These are phyloP conservation scores for Syrista parreyssii DNA, from an alignment of 2,888 invertebrate species.

Conservation along the genomic window DNA sequence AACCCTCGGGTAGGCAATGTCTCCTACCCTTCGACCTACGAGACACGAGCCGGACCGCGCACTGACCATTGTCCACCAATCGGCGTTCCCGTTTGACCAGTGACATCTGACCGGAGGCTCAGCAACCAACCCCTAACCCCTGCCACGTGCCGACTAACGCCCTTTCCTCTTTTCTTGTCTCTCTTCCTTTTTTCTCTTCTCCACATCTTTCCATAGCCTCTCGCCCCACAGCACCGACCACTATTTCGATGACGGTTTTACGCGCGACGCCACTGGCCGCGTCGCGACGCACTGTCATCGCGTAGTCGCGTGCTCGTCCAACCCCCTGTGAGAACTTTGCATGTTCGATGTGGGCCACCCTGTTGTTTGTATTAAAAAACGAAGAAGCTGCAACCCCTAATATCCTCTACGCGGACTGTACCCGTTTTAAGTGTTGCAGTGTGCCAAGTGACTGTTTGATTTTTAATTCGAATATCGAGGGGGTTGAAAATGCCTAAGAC, in stretches of 20 bases:
- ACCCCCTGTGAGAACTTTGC: background rate
- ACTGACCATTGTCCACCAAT: background rate
- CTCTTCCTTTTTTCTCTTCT: slow-evolving; percentile 15
- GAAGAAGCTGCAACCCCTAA: background rate
- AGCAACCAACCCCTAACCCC: slow-evolving; percentile 23
- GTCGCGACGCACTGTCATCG: background rate
- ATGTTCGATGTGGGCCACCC: background rate
- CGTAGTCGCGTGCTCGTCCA: background rate
- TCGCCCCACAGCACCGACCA: slow-evolving; percentile 39
- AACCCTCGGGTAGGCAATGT: background rate
- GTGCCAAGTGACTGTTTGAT: background rate
- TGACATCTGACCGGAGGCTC: slow-evolving; percentile 33
- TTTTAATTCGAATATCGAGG: background rate
- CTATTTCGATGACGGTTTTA: slow-evolving; percentile 28
- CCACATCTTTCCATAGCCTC: slow-evolving; percentile 29
- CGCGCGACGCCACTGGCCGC: background rate
- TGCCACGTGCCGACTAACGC: slow-evolving; percentile 59
- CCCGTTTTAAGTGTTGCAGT: background rate
- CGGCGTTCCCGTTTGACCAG: slow-evolving; percentile 26
- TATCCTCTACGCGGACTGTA: background rate
- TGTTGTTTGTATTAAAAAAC: background rate
- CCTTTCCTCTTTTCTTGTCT: slow-evolving; percentile 32
- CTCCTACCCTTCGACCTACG: background rate
- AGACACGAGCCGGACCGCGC: background rate
- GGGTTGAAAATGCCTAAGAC: background rate